Evolutionary conservation across 2,113 vertebrate genomes (phyloP).

Genomic region (Aplodontia rufa): DNA sequence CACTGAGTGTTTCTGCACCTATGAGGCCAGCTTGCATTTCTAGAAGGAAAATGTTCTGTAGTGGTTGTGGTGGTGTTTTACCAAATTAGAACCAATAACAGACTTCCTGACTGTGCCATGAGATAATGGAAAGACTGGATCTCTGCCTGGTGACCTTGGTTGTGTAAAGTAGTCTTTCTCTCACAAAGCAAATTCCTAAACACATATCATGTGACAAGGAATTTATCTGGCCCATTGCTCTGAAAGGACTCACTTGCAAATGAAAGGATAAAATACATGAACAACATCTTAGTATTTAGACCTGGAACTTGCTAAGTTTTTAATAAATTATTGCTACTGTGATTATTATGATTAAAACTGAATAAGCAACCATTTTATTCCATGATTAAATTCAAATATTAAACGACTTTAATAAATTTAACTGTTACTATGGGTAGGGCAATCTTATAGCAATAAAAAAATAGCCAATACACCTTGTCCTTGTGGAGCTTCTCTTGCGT

Average conservation of each 20-base stretch:
- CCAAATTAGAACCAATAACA: not conserved
- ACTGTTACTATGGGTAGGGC: not conserved
- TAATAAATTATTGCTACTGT: not conserved
- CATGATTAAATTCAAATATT: not conserved
- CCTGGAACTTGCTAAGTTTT: not conserved
- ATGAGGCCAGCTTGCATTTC: not conserved
- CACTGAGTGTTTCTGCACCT: not conserved
- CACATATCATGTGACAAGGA: too few species aligned
- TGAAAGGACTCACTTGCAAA: not conserved
- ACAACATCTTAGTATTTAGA: not conserved
- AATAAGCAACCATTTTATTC: not conserved
- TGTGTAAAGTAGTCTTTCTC: not conserved
- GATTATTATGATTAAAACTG: not conserved
- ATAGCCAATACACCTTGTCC: not conserved
- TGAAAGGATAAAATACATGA: not conserved
- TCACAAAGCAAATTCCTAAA: not conserved
- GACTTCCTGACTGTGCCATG: not conserved
- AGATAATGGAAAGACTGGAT: not conserved
- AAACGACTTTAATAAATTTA: not conserved
- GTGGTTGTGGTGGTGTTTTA: fast-evolving
- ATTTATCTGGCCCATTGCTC: not conserved
- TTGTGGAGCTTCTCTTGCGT: not conserved
- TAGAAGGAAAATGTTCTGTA: not conserved
- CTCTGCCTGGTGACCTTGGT: not conserved
- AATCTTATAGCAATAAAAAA: not conserved